These are phyloP conservation scores for Meandrusa payeni DNA, from an alignment of 2,888 invertebrate genomes.

Conservation along the genomic window DNA sequence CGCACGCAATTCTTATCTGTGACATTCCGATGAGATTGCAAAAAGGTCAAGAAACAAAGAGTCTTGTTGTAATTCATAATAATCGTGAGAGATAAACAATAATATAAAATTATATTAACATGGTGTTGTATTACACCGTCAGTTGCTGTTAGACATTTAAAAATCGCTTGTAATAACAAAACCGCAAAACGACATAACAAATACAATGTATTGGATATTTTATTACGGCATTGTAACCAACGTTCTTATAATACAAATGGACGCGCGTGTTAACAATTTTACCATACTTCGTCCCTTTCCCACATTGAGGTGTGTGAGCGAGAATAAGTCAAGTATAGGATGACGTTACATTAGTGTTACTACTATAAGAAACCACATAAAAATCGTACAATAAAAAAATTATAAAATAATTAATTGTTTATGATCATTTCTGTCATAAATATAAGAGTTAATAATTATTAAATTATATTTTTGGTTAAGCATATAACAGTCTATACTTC, in stretches of 20 bases:
- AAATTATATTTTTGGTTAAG: too few species aligned
- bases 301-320: slow-evolving; percentile 3
- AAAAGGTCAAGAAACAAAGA: slow-evolving; percentile 1
- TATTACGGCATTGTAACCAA: slow-evolving; percentile 35
- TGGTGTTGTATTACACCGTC: slow-evolving; percentile 9
- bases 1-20: background rate
- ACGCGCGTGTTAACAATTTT: slow-evolving; percentile 54
- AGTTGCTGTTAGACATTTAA: slow-evolving; percentile 16
- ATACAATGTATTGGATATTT: slow-evolving; percentile 29
- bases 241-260: slow-evolving; percentile 50
- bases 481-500: too few species aligned
- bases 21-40: background rate
- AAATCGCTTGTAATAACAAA: slow-evolving; percentile 34
- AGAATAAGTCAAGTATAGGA: background rate
- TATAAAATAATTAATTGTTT: too few species aligned
- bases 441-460: too few species aligned
- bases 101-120: background rate
- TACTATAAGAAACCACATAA: too few species aligned
- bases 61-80: background rate
- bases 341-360: background rate
- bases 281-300: slow-evolving; percentile 34
- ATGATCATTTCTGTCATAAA: too few species aligned
- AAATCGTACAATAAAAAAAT: too few species aligned
- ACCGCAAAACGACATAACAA: slow-evolving; percentile 37
- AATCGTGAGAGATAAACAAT: slow-evolving; percentile 9